Evolutionary conservation across 2,113 vertebrate species (phyloP), one percentile per base, ranked within the genome.

Genomic region (Gymnarchus niloticus): DNA sequence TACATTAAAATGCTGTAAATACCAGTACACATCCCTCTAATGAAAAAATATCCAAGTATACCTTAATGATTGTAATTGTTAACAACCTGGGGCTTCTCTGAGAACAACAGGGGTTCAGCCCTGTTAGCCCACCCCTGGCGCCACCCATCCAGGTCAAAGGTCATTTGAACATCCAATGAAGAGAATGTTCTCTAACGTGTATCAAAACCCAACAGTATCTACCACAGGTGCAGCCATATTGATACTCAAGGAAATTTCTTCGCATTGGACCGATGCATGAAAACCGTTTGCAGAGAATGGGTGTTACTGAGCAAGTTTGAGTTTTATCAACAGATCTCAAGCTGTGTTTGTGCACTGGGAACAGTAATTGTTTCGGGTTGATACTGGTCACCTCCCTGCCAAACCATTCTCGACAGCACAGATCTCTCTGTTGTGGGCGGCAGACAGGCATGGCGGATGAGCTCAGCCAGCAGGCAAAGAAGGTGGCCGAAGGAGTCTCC

Each of bases 401-500:
- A 49, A 25, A 37, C 56, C 9, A 49, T 14, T 21, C n/a, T 4
- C 17, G n/a, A 51, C 9, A 6, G 28, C 49, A 3, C 23, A 73
- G 8, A 28, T 48, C 5, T 8, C 14, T 46, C 83, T 44, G 14
- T n/a, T 9, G 78, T 21, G 41, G 56, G 78, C 44, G 25, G 80
- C 59, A 25, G 28, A 17, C 83, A 1, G 52, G n/a, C 37, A 91
- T 89, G 91, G 91, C 87, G 0, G 89, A 91, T 14, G 87, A 92
- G 51, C 90, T 90, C 73, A 78, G 85, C 17, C 25, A 87, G 0
- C 89, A 89, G 82, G 78, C 90, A 80, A 94, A 91, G 90, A 91
- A 92, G 88, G 84, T 90, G 51, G 91, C 90, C 0, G n/a, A 91
- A 91, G 93, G 93, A 0, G 88, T 89, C 0, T 87, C 89, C 0